Percentiles rank a stretch among this genome's conserved stretches.
Conservation (phyloP, 2,888 invertebrate species). For the Petrolisthes manimaculis region DNA sequence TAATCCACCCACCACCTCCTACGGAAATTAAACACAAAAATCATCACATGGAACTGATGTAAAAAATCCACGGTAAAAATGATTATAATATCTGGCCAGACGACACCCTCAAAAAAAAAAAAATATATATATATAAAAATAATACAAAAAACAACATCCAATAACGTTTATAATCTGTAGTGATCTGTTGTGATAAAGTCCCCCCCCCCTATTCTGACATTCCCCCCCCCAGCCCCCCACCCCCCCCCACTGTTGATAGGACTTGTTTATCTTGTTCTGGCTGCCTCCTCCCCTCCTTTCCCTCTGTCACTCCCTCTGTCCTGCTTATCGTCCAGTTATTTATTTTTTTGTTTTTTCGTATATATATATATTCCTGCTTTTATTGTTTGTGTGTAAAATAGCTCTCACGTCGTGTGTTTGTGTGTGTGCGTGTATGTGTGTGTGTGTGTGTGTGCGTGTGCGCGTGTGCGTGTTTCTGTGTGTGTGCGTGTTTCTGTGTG, state of each 20-base stretch:
- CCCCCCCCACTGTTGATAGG: background rate
- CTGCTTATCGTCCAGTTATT: background rate
- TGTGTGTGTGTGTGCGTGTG: no score
- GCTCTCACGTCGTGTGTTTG: no score
- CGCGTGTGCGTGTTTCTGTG: no score
- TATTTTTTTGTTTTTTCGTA: background rate
- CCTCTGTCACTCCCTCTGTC: background rate
- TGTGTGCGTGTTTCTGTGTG: no score
- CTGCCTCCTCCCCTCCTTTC: background rate
- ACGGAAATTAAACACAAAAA: no score
- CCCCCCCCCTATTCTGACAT: background rate
- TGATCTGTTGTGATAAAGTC: background rate
- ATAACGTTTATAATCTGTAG: no score
- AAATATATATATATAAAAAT: background rate
- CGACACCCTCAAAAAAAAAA: background rate
- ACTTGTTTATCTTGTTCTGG: background rate
- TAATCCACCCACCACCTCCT: no score
- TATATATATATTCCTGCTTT: background rate
- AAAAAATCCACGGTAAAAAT: background rate
- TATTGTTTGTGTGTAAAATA: background rate
- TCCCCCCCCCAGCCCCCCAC: background rate
- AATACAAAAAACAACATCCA: no score
- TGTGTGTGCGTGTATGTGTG: background rate
- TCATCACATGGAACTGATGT: no score
- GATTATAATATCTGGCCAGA: background rate